These are phyloP conservation scores for Lasiurus borealis DNA, from an alignment of 2,113 vertebrate genomes.

Conservation along the genomic window DNA sequence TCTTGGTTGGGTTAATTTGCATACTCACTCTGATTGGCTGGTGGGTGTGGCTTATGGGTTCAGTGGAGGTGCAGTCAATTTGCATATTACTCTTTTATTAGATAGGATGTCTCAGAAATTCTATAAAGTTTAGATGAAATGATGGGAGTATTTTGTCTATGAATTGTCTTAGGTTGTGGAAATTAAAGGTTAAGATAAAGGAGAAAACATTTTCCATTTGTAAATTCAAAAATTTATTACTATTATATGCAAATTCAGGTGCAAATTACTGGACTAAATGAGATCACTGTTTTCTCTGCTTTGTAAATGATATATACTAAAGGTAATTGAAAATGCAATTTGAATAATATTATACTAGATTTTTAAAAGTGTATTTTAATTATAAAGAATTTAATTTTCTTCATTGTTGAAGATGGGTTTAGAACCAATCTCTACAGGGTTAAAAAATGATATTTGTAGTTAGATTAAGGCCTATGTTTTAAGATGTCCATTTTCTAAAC, in stretches of 20 bases:
- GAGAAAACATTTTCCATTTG: slow-evolving; percentile 7
- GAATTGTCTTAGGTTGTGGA: neutral
- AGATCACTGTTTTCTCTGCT: neutral
- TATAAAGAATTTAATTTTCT: neutral
- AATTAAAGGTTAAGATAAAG: slow-evolving; percentile 11
- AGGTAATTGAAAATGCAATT: neutral
- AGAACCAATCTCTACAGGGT: neutral
- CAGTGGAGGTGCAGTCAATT: too few relatives aligned
- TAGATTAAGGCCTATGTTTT: neutral
- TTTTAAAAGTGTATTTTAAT: slow-evolving; percentile 18
- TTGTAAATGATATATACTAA: neutral
- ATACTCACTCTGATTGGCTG: too few relatives aligned
- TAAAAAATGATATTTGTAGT: neutral
- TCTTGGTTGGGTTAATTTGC: too few relatives aligned
- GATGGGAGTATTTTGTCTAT: neutral
- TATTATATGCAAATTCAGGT: neutral
- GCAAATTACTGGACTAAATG: neutral
- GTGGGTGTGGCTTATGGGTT: too few relatives aligned
- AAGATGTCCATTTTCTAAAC: neutral
- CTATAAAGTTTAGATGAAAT: neutral
- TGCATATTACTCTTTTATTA: too few relatives aligned
- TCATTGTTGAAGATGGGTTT: neutral
- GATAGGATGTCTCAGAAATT: neutral
- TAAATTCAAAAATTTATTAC: neutral
- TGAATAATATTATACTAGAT: neutral